A percentile compares a stretch with the other conserved stretches of the same genome.
These are phyloP conservation scores for Anguilla marmorata DNA, from an alignment of 2,797 vertebrate genomes.

Conservation along the genomic window DNA sequence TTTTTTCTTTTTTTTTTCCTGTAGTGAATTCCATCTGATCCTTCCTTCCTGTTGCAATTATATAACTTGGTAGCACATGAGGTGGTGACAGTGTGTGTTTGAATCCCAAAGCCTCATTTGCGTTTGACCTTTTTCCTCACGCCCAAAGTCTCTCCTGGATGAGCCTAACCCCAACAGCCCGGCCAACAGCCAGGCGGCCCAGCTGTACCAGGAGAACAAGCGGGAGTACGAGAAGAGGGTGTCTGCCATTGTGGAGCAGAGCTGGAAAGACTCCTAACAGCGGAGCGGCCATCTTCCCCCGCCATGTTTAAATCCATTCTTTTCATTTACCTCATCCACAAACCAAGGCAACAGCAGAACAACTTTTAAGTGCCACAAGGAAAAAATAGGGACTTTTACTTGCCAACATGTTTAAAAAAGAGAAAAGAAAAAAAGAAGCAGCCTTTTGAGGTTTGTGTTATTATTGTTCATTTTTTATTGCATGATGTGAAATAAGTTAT, in stretches of 20 bases:
- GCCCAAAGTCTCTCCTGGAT: constrained; percentile 87
- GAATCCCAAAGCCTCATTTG: neutral
- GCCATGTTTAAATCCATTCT: constrained; percentile 44
- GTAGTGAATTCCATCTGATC: too few relatives aligned
- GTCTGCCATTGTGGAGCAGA: constrained; percentile 97
- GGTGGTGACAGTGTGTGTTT: constrained; percentile 8
- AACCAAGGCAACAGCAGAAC: constrained; percentile 56
- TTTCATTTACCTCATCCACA: constrained; percentile 66
- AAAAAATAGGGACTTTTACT: constrained; percentile 64
- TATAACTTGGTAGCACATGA: neutral
- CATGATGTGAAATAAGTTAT: constrained; percentile 99
- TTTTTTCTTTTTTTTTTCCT: too few relatives aligned
- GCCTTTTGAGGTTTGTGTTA: constrained; percentile 77
- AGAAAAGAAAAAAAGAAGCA: constrained; percentile 56
- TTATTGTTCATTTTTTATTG: constrained; percentile 82
- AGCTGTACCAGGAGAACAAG: constrained; percentile 99
- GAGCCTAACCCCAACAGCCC: constrained; percentile 99
- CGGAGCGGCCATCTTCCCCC: constrained; percentile 40
- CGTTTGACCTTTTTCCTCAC: neutral
- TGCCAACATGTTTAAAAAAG: constrained; percentile 67
- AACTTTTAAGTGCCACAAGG: constrained; percentile 83
- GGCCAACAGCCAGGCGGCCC: constrained; percentile 97
- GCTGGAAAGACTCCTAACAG: constrained; percentile 94
- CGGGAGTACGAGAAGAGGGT: constrained; percentile 98
- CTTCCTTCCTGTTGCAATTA: too few relatives aligned